Evolutionary conservation across 2,888 invertebrate genomes (phyloP), one percentile per base, ranked within the genome.

Genomic region (Drosophila neonasuta): DNA sequence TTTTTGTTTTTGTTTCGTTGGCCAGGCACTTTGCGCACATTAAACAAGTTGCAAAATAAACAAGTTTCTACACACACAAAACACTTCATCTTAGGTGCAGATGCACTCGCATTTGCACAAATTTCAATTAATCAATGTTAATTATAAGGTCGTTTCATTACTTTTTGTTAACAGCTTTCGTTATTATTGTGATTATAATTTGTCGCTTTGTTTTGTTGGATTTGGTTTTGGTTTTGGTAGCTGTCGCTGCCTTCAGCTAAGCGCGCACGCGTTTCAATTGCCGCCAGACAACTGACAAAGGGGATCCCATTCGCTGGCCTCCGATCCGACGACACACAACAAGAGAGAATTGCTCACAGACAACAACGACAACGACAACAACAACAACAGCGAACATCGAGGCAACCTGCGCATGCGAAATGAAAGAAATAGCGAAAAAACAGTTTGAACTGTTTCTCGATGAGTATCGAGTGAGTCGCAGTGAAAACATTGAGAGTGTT

Each of bases 251-350:
- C 39, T 68, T 69, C 32, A 86, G 85, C 71, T 39, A 60, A 86
- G 51, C 85, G 79, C 81, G 69, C 79, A 80, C 84, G 72, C 81
- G 76, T 68, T 84, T 80, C 81, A 78, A 80, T 86, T 80, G 87
- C 68, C 76, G 81, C 52, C 68, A 67, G 73, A 66, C 86, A 75
- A 86, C 80, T 86, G 74, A 67, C 76, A 66, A 68, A 66, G 50
- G 61, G 58, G 61, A 65, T 77, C 70, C 54, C 68, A 70, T 58
- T 41, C 59, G 46, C 54, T 64, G 13, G 48, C 48, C 66, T 29
- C 57, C 58, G 56, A 52, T 59, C 52, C 49, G 48, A 42, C 51
- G 56, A 46, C 6, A 24, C 24, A 39, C 49, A 49, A 39, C 49
- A 49, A 41, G 36, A 39, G 62, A 62, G 57, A 60, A 57, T 13